phyloP scores from a whole-genome alignment of 2,113 vertebrate species.

The Trichomycterus rosablanca region DNA sequence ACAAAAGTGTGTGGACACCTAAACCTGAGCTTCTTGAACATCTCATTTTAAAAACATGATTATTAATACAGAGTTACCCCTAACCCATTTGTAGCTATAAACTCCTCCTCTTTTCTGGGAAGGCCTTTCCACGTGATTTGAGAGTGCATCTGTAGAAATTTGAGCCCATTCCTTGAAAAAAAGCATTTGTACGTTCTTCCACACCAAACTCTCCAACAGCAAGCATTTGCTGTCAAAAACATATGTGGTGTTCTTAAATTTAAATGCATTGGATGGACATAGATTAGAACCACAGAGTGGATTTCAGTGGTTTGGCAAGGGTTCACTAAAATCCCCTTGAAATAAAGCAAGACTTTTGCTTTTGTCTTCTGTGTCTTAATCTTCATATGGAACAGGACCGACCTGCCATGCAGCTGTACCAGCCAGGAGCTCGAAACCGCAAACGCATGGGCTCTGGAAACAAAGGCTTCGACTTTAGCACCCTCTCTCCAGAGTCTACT shows the following conservation, averaged over 20 bases:
- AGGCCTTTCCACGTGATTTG: too few relatives aligned
- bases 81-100: too few relatives aligned
- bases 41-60: too few relatives aligned
- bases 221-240: conserved; percentile 30
- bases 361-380: conserved; percentile 47
- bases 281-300: conserved; percentile 23
- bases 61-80: too few relatives aligned
- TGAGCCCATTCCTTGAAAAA: too few relatives aligned
- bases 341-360: conserved; percentile 42
- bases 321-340: neutral
- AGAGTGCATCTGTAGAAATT: too few relatives aligned
- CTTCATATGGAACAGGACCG: conserved; percentile 73
- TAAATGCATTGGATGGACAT: conserved; percentile 18
- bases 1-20: too few relatives aligned
- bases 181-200: too few relatives aligned
- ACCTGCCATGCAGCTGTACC: conserved; percentile 88
- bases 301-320: conserved; percentile 12
- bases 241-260: conserved; percentile 21
- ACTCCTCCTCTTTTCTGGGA: too few relatives aligned
- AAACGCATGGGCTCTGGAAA: conserved; percentile 70
- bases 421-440: conserved; percentile 79
- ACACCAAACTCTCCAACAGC: too few relatives aligned
- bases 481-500: conserved; percentile 65
- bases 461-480: conserved; percentile 72
- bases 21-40: too few relatives aligned